These are phyloP conservation scores for Sinosuthora webbiana DNA, from an alignment of 2,113 vertebrate species.

Conservation along the genomic window DNA sequence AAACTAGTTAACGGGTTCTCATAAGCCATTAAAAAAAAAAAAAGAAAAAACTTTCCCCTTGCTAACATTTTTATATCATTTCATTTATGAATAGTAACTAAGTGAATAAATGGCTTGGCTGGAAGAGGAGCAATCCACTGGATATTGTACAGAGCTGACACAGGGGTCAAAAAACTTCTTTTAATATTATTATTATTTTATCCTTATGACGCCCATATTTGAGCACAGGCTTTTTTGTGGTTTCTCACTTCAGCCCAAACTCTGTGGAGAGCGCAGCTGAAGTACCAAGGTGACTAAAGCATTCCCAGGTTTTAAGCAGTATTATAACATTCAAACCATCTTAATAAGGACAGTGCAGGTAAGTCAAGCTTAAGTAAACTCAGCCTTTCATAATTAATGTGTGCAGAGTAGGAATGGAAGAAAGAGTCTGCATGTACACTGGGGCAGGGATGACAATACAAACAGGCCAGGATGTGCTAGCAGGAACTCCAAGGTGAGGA, in stretches of 20 bases:
- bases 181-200: not conserved
- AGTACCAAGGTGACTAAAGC: slow-evolving; percentile 28
- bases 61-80: not conserved
- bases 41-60: not conserved
- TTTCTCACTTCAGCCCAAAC: not conserved
- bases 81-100: not conserved
- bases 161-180: not conserved
- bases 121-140: not conserved
- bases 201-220: not conserved
- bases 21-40: not conserved
- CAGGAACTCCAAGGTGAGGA: not conserved
- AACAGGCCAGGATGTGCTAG: not conserved
- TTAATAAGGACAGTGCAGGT: not conserved
- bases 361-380: not conserved
- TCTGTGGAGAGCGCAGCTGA: not conserved
- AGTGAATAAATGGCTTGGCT: not conserved
- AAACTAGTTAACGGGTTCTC: not conserved
- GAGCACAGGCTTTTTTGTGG: not conserved
- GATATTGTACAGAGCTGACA: not conserved
- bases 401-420: not conserved
- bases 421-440: rapidly evolving
- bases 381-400: not conserved
- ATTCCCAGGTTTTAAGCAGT: not conserved
- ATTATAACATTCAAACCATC: not conserved
- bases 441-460: rapidly evolving